phyloP scores from a whole-genome alignment of 2,113 vertebrate genomes.

The Acinonyx jubatus region DNA sequence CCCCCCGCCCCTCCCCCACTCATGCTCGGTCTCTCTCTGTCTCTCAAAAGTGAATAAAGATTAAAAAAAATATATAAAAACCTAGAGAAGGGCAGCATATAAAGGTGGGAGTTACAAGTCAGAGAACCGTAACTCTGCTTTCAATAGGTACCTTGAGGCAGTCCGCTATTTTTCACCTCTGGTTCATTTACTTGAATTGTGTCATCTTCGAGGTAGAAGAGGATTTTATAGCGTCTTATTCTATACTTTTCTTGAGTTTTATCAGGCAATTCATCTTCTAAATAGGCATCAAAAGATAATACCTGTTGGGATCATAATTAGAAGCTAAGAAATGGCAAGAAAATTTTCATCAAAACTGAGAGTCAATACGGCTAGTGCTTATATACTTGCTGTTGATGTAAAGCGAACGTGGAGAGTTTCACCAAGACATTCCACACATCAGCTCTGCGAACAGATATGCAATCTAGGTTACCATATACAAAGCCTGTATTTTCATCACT shows the following conservation, averaged over 20 bases:
- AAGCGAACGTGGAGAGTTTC: slow-evolving; percentile 23
- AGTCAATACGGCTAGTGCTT: slow-evolving; percentile 45
- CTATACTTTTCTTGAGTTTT: slow-evolving; percentile 87
- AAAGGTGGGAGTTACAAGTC: slow-evolving; percentile 25
- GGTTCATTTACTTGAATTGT: slow-evolving; percentile 95
- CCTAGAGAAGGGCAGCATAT: slow-evolving; percentile 4
- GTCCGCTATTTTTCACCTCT: slow-evolving; percentile 89
- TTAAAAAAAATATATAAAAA: not conserved
- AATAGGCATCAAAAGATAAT: slow-evolving; percentile 93
- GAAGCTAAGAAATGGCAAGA: slow-evolving; percentile 61
- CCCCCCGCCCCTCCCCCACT: too few relatives aligned
- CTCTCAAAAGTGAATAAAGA: too few relatives aligned
- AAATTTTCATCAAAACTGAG: slow-evolving; percentile 63
- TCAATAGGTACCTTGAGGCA: slow-evolving; percentile 91
- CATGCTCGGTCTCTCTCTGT: too few relatives aligned
- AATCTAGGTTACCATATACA: slow-evolving; percentile 1
- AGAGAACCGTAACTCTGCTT: slow-evolving; percentile 43
- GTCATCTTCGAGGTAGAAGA: slow-evolving; percentile 95
- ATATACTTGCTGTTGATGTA: not conserved
- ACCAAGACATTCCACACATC: not conserved
- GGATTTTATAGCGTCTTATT: slow-evolving; percentile 93
- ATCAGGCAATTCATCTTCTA: slow-evolving; percentile 88
- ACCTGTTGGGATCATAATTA: slow-evolving; percentile 85
- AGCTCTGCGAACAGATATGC: not conserved
- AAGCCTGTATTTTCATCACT: slow-evolving; percentile 10